Base-by-base conservation (phyloP, 2,797 vertebrate genomes). In the Macropodus opercularis region DNA sequence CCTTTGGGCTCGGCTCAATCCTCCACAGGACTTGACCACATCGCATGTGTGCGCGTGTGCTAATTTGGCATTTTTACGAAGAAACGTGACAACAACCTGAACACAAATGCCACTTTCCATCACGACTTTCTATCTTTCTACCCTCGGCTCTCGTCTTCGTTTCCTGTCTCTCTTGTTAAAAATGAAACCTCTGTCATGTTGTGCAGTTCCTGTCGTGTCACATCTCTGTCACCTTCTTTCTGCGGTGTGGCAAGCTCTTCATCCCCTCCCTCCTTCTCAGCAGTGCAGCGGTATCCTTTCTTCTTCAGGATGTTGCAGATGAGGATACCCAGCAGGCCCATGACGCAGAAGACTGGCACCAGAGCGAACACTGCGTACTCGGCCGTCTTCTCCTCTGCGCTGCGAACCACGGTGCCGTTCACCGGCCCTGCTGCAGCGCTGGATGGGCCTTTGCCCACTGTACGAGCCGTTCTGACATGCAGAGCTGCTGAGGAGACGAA, bases 301-400 rank as follows among this genome's bases (percentile, higher is more conserved):
- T 94, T 95, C 89, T 98, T 97, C 69, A 98, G 92, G 69, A 97
- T 87, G 80, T 98, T 98, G 80, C 97, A 99, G 74, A 98, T 93
- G 56, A 98, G 88, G 85, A 98, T 96, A 12, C 97, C 97, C 77
- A 98, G 18, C 57, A 99, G 85, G 0, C 97, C 97, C 94, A 96
- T 96, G 62, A 97, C 88, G 5, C 96, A 98, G 91, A 98, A 99
- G 63, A 98, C 63, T 0, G 97, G 97, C 62, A 98, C 96, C 2
- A 98, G 88, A 38, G 94, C 95, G 6, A 98, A 91, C 26, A 98
- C 95, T 0, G 95, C 96, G 0, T 94, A 98, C 81, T 97, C 95
- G 0, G 96, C 89, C 0, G 87, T 87, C 0, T 92, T 94, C 17
- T 95, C 95, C 71, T 96, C 95, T 0, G 91, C 58, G 23, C 89